phyloP scores from a whole-genome alignment of 2,797 vertebrate genomes.

The Pantherophis vulpinus region DNA sequence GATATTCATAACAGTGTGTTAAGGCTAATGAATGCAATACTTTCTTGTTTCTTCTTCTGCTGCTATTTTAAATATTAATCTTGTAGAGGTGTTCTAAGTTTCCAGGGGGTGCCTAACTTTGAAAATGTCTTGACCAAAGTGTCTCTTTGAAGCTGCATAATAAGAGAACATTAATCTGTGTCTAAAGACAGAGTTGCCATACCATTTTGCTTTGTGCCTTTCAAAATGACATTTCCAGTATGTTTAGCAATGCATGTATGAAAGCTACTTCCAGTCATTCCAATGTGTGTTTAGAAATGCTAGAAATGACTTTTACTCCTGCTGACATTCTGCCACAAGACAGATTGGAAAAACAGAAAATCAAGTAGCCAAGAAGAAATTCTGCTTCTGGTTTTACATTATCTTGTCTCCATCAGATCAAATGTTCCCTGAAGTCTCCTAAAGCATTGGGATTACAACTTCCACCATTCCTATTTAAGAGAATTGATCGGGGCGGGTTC shows the following conservation, averaged over 20 bases:
- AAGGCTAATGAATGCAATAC: background rate
- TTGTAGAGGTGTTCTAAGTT: background rate
- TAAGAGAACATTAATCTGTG: background rate
- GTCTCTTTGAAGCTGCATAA: background rate
- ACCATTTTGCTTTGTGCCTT: background rate
- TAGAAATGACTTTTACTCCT: background rate
- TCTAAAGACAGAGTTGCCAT: background rate
- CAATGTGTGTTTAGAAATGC: background rate
- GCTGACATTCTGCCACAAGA: background rate
- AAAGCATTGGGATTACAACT: background rate
- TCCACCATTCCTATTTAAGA: background rate
- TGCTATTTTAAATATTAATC: background rate
- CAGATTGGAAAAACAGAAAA: background rate
- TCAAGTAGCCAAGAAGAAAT: background rate
- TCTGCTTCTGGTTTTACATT: background rate
- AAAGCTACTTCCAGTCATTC: background rate
- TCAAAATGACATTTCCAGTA: background rate
- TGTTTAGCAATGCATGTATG: background rate
- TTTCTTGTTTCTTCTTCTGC: background rate
- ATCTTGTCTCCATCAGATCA: background rate
- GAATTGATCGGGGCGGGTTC: too few relatives aligned
- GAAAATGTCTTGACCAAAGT: background rate
- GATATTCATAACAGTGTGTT: background rate
- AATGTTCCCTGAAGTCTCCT: background rate
- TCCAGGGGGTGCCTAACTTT: background rate